These are phyloP conservation scores for Muscidifurax raptorellus DNA, from an alignment of 1,140 invertebrate species.

Conservation along the genomic window DNA sequence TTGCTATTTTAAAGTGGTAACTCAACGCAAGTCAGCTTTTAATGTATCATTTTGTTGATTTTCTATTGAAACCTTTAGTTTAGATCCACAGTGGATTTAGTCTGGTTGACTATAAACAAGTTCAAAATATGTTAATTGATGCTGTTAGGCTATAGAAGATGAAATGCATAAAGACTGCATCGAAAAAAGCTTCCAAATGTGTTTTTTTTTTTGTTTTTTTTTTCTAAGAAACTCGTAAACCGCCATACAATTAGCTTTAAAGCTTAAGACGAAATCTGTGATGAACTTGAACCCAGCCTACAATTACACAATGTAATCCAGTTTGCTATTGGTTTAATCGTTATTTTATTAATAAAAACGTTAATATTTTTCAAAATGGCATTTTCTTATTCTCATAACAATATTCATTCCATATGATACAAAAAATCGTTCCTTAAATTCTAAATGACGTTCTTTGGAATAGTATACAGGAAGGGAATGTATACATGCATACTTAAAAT, in stretches of 20 bases:
- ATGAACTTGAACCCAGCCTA: slow-evolving; percentile 60
- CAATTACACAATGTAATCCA: slow-evolving; percentile 63
- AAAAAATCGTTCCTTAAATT: slow-evolving; percentile 28
- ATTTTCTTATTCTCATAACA: slow-evolving; percentile 39
- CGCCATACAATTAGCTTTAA: slow-evolving; percentile 51
- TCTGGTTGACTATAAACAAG: slow-evolving; percentile 36
- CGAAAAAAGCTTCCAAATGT: slow-evolving; percentile 22
- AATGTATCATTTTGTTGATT: slow-evolving; percentile 26
- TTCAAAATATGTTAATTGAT: slow-evolving; percentile 27
- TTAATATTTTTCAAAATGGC: slow-evolving; percentile 68
- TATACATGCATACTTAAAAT: slow-evolving; percentile 10
- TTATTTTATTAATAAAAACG: slow-evolving; percentile 73
- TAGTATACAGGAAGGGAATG: slow-evolving; percentile 6
- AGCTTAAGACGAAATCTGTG: slow-evolving; percentile 65
- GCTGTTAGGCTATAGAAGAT: neutral
- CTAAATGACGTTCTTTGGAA: slow-evolving; percentile 46
- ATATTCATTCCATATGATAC: neutral
- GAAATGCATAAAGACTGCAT: neutral
- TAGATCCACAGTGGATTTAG: slow-evolving; percentile 16
- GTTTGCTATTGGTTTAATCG: slow-evolving; percentile 67
- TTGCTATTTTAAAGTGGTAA: slow-evolving; percentile 28
- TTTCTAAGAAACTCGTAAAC: slow-evolving; percentile 12
- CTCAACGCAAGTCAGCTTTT: slow-evolving; percentile 6
- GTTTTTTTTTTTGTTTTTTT: too few species aligned
- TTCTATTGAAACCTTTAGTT: slow-evolving; percentile 19